These are phyloP conservation scores for Leontocebus nigricollis DNA, from an alignment of 2,797 vertebrate genomes.

Conservation along the genomic window DNA sequence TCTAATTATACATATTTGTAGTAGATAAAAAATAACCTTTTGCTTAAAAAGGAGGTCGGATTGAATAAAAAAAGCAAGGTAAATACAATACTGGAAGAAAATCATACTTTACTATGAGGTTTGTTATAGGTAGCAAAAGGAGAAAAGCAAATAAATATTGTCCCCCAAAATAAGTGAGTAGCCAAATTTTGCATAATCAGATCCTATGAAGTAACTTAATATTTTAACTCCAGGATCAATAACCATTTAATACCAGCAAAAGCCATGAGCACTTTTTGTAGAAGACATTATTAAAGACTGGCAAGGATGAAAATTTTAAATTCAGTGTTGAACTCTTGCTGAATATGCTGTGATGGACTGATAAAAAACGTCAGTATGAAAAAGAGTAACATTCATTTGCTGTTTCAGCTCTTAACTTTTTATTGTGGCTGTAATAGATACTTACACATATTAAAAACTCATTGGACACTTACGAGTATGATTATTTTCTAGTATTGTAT, in stretches of 20 bases:
- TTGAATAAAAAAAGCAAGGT: background rate
- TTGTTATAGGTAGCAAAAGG: background rate
- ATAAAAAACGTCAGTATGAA: background rate
- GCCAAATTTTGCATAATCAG: background rate
- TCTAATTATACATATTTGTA: background rate
- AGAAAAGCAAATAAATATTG: background rate
- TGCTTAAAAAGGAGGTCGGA: background rate
- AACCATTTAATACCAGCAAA: background rate
- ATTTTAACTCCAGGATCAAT: background rate
- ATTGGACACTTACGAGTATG: background rate
- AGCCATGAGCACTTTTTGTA: background rate
- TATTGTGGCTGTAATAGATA: background rate
- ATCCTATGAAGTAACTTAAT: background rate
- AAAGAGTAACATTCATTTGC: background rate
- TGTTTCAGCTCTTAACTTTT: background rate
- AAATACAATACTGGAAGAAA: background rate
- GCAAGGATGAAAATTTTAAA: background rate
- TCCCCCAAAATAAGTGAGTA: background rate
- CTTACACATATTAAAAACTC: background rate
- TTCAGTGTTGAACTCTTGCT: background rate
- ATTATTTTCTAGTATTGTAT: background rate
- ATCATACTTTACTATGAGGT: background rate
- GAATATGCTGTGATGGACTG: background rate
- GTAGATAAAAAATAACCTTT: constrained; percentile 4
- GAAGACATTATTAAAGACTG: background rate